These are phyloP conservation scores for Parnassius smintheus DNA, from an alignment of 2,888 invertebrate genomes.

Conservation along the genomic window DNA sequence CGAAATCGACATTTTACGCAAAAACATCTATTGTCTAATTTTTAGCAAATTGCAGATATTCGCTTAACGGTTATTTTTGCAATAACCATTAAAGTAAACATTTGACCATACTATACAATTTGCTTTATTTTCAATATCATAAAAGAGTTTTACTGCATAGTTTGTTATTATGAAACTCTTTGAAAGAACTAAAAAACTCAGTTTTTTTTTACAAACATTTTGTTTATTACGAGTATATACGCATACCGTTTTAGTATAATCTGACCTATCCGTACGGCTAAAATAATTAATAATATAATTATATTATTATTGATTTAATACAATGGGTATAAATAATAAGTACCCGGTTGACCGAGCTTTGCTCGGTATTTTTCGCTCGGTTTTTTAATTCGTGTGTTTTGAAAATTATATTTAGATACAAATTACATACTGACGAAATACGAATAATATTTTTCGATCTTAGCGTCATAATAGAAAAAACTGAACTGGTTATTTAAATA, in stretches of 20 bases:
- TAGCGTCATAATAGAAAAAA: too few relatives aligned
- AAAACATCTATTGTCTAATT: slow-evolving; percentile 51
- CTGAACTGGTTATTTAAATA: too few relatives aligned
- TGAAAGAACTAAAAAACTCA: not conserved
- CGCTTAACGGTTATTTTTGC: slow-evolving; percentile 36
- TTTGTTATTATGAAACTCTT: slow-evolving; percentile 29
- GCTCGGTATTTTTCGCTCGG: too few relatives aligned
- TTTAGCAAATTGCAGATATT: slow-evolving; percentile 37
- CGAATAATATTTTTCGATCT: too few relatives aligned
- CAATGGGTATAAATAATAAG: too few relatives aligned
- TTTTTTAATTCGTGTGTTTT: too few relatives aligned
- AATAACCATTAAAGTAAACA: slow-evolving; percentile 24
- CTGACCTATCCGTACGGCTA: too few relatives aligned
- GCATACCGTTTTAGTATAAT: not conserved
- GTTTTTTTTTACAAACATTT: not conserved
- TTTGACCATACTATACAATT: slow-evolving; percentile 15
- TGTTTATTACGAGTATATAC: not conserved
- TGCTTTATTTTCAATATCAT: slow-evolving; percentile 30
- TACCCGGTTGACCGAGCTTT: too few relatives aligned
- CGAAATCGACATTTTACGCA: slow-evolving; percentile 52
- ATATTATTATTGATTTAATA: too few relatives aligned
- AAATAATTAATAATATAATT: too few relatives aligned
- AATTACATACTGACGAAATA: too few relatives aligned
- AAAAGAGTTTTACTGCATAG: slow-evolving; percentile 27
- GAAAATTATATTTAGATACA: too few relatives aligned